These are phyloP conservation scores for Habropoda laboriosa DNA, from an alignment of 1,140 invertebrate genomes.

Conservation along the genomic window DNA sequence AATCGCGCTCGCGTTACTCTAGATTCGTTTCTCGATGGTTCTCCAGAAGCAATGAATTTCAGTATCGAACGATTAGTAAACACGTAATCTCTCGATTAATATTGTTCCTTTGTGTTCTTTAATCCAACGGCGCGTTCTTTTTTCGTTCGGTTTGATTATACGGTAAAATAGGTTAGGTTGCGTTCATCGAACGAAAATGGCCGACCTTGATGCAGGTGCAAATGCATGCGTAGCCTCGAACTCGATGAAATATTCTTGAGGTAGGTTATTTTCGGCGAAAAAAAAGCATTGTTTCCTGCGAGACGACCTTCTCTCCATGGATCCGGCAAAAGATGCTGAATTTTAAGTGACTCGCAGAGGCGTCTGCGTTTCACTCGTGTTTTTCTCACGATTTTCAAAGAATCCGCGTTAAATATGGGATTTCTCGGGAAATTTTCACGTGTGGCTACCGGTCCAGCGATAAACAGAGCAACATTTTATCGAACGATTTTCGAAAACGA, in stretches of 20 bases:
- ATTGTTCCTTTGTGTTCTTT: no score
- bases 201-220: background rate
- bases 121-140: background rate
- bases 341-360: background rate
- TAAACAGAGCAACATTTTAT: background rate
- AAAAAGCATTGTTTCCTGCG: background rate
- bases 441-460: no score
- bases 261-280: slow-evolving; percentile 10
- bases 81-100: no score
- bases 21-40: background rate
- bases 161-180: background rate
- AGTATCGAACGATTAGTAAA: background rate
- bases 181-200: background rate
- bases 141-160: background rate
- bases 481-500: background rate
- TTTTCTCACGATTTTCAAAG: background rate
- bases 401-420: background rate
- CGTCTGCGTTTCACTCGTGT: background rate
- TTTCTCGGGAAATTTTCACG: background rate
- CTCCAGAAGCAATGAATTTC: background rate
- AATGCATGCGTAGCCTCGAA: background rate
- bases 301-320: background rate
- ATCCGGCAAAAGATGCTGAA: background rate
- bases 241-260: background rate
- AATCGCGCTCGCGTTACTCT: background rate